phyloP scores from a whole-genome alignment of 2,797 vertebrate species.

The Brotula barbata region DNA sequence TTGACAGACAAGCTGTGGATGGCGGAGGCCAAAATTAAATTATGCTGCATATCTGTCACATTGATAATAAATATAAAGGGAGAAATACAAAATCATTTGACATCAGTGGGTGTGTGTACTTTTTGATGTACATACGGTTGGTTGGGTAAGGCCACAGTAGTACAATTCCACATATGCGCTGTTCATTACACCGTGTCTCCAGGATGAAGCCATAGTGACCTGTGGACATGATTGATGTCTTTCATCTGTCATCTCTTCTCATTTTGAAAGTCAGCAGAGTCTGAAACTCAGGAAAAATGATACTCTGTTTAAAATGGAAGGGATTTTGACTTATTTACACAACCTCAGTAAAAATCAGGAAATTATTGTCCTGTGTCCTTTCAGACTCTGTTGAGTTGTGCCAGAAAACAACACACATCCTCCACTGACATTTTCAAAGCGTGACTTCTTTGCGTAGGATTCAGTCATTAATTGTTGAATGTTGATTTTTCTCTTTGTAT shows the following conservation, averaged over 20 bases:
- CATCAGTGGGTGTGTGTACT: slow-evolving; percentile 10
- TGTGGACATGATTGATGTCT: slow-evolving; percentile 4
- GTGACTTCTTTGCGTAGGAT: not conserved
- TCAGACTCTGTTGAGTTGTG: not conserved
- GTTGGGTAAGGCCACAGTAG: slow-evolving; percentile 15
- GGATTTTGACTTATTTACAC: slow-evolving; percentile 1
- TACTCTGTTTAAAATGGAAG: not conserved
- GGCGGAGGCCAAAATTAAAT: not conserved
- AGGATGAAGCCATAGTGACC: slow-evolving; percentile 18
- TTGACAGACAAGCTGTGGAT: slow-evolving; percentile 69
- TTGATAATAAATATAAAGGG: slow-evolving; percentile 11
- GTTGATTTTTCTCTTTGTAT: not conserved
- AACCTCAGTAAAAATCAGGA: not conserved
- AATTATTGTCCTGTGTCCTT: not conserved
- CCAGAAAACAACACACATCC: not conserved
- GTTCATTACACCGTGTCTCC: slow-evolving; percentile 20
- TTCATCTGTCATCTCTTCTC: slow-evolving; percentile 10
- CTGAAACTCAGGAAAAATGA: slow-evolving; percentile 32
- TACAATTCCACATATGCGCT: slow-evolving; percentile 51
- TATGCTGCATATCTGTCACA: not conserved
- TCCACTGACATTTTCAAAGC: not conserved
- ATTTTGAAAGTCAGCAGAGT: not conserved
- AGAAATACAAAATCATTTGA: not conserved
- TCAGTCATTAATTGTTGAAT: not conserved
- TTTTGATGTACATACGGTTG: slow-evolving; percentile 8